Percentiles rank a stretch among this genome's conserved stretches.
Evolutionary conservation across 2,888 invertebrate species (phyloP).

Genomic region (Torymus auratus): DNA sequence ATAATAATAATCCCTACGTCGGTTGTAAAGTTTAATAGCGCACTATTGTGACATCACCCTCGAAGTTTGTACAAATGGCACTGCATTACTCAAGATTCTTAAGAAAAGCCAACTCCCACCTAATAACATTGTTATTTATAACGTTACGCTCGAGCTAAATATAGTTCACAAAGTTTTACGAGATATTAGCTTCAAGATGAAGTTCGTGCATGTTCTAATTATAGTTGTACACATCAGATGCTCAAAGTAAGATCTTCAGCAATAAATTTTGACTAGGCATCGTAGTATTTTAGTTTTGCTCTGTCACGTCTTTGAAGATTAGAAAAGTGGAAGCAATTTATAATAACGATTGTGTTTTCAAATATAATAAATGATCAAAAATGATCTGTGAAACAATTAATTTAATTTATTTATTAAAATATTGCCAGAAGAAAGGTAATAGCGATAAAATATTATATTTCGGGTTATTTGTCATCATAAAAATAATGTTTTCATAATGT

Average conservation of each 20-base stretch:
- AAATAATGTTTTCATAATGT: no score
- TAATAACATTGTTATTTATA: conserved; percentile 1
- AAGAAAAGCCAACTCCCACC: conserved; percentile 10
- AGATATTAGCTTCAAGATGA: neutral
- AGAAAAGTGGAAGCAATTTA: no score
- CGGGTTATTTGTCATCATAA: no score
- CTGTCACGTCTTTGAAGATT: no score
- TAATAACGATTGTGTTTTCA: no score
- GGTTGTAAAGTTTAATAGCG: conserved; percentile 30
- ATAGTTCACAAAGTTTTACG: neutral
- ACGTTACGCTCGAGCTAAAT: neutral
- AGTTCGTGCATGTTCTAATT: neutral
- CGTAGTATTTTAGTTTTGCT: neutral
- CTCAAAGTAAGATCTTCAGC: conserved; percentile 26
- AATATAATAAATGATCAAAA: neutral
- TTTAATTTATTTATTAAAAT: neutral
- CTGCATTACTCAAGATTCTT: conserved; percentile 1
- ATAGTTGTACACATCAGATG: neutral
- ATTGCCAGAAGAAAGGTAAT: no score
- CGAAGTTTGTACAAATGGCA: neutral
- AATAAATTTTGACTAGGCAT: conserved; percentile 20
- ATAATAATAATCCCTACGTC: conserved; percentile 22
- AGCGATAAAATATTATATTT: no score
- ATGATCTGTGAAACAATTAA: neutral
- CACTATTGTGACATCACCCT: conserved; percentile 29